Percentiles rank a stretch among this genome's conserved stretches.
phyloP scores from a whole-genome alignment of 35 echinoderm and acorn worm genomes.

The Ptychodera flava region DNA sequence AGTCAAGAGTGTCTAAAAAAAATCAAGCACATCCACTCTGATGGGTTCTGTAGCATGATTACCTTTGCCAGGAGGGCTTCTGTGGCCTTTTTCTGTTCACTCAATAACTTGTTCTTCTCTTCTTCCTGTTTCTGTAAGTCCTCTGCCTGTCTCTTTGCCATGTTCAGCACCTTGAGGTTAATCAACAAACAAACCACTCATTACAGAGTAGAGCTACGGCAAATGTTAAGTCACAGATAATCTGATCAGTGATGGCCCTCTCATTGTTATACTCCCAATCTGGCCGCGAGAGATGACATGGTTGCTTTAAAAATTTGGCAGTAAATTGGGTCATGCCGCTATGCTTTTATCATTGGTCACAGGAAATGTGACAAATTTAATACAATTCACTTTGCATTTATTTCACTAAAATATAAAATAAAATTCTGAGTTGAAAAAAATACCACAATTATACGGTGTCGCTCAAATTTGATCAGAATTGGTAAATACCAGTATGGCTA shows the following conservation, averaged over 20 bases:
- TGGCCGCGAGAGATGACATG: too few species aligned
- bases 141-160: conserved; percentile 64
- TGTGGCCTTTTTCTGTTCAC: conserved; percentile 51
- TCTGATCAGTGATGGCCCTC: not conserved
- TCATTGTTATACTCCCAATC: too few species aligned
- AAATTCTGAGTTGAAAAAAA: not conserved
- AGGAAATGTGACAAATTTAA: not conserved
- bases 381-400: not conserved
- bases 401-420: not conserved
- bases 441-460: too few species aligned
- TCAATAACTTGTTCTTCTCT: conserved; percentile 41
- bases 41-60: too few species aligned
- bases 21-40: not conserved
- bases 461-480: too few species aligned
- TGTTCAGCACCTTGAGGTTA: conserved; percentile 77
- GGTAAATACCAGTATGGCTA: too few species aligned
- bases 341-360: not conserved
- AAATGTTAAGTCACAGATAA: not conserved
- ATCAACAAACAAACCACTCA: conserved; percentile 1
- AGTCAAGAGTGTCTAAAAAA: too few species aligned
- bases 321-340: too few species aligned
- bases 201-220: not conserved
- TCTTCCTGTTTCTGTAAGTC: conserved; percentile 72
- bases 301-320: too few species aligned
- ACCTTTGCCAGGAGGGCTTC: conserved; percentile 54